These are phyloP conservation scores for Gorsachius magnificus DNA, from an alignment of 2,797 vertebrate species.

Conservation along the genomic window DNA sequence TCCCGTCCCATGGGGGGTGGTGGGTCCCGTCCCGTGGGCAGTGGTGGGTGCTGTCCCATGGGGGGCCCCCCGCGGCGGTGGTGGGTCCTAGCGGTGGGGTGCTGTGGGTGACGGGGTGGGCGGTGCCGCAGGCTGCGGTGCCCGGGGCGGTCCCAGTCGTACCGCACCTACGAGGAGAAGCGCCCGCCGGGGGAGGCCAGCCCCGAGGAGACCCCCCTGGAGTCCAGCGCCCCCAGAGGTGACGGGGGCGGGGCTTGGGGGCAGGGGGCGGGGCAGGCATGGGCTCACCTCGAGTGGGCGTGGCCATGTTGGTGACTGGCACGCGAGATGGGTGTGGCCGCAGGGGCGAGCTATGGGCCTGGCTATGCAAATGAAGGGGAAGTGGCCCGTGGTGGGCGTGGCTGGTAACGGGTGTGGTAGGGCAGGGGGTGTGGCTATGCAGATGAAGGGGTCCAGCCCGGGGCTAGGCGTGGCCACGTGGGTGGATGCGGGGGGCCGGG, in stretches of 20 bases:
- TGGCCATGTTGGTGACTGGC: accelerated
- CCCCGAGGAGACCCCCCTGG: not conserved
- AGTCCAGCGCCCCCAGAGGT: not conserved
- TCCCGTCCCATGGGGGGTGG: no score
- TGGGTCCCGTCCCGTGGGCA: no score
- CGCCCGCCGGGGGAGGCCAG: not conserved
- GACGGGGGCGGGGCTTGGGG: not conserved
- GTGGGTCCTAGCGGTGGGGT: not conserved
- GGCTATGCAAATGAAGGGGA: no score
- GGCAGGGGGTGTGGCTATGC: accelerated
- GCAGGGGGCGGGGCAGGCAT: no score
- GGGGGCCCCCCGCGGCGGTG: no score
- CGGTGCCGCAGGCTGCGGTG: not conserved
- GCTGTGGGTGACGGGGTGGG: not conserved
- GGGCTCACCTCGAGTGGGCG: not conserved
- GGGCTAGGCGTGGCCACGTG: accelerated
- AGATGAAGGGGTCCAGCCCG: not conserved
- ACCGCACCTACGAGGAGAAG: constrained; percentile 43
- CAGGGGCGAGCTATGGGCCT: accelerated
- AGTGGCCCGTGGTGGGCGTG: no score
- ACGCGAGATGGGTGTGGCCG: accelerated
- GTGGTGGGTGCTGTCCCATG: no score
- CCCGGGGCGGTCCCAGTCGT: not conserved
- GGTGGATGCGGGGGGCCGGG: not conserved
- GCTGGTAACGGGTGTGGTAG: no score